A percentile compares a stretch with the other conserved stretches of the same genome.
Conservation (phyloP, 2,888 invertebrate genomes). For the Cerastis leucographa region DNA sequence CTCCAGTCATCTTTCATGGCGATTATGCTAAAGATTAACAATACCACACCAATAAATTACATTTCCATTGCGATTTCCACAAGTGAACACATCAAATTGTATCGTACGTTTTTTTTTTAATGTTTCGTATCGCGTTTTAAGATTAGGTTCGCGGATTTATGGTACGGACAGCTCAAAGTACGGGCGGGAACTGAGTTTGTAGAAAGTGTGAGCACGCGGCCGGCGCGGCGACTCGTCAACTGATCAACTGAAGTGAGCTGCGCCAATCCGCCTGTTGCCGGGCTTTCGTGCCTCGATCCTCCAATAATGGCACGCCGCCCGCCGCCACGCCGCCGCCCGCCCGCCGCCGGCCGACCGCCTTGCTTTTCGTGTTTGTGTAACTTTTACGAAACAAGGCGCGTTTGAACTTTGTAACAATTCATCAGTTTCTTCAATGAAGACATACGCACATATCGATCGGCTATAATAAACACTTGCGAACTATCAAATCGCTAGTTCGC, state of each 20-base stretch:
- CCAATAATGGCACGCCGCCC: constrained; percentile 69
- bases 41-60: constrained; percentile 71
- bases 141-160: constrained; percentile 35
- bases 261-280: constrained; percentile 79
- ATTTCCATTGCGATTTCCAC: constrained; percentile 71
- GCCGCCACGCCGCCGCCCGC: constrained; percentile 40
- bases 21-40: constrained; percentile 70
- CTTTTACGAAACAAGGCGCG: constrained; percentile 48
- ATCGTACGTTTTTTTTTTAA: constrained; percentile 18
- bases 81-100: constrained; percentile 65
- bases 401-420: background rate
- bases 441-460: background rate
- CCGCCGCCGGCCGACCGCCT: background rate
- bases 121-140: constrained; percentile 46
- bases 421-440: background rate
- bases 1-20: constrained; percentile 75
- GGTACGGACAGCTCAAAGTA: constrained; percentile 53
- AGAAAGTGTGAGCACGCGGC: constrained; percentile 62
- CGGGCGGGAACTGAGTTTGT: constrained; percentile 66
- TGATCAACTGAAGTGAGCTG: constrained; percentile 69
- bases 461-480: background rate
- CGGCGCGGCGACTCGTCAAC: constrained; percentile 65
- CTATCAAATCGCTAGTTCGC: background rate
- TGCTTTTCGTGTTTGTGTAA: constrained; percentile 59
- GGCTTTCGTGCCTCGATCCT: constrained; percentile 69